Conservation (phyloP, 2,113 vertebrate genomes). For the Chloroceryle aenea region DNA sequence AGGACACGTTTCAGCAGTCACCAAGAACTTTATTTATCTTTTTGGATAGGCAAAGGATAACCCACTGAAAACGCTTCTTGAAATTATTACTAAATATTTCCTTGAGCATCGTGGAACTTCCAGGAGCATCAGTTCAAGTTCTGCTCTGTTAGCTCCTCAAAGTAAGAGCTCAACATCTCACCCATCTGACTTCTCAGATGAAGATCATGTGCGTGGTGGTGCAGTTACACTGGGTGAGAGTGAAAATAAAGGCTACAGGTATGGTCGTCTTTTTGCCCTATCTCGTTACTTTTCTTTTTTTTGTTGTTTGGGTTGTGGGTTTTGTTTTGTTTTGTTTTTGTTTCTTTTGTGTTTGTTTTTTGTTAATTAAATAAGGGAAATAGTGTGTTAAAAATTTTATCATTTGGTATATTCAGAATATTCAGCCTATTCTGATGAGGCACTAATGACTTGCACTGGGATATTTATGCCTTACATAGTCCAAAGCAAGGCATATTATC, state of each 20-base stretch:
- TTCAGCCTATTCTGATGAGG: not conserved
- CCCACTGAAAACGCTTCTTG: conserved; percentile 89
- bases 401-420: no score
- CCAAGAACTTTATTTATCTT: not conserved
- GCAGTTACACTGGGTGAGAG: not conserved
- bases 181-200: conserved; percentile 8
- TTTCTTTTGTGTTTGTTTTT: no score
- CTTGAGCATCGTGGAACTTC: conserved; percentile 73
- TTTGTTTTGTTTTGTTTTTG: no score
- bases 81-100: conserved; percentile 89
- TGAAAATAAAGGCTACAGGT: conserved; percentile 41
- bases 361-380: not conserved
- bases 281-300: not conserved
- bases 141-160: conserved; percentile 16
- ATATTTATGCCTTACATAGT: not conserved
- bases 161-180: conserved; percentile 44
- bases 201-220: conserved; percentile 4
- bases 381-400: not conserved
- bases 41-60: conserved; percentile 71
- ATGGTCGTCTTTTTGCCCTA: not conserved
- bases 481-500: not conserved
- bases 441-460: not conserved
- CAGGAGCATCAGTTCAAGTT: not conserved
- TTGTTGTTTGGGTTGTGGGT: no score
- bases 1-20: fast-evolving